Conservation (phyloP, 2,888 invertebrate genomes). For the Sipha maydis region DNA sequence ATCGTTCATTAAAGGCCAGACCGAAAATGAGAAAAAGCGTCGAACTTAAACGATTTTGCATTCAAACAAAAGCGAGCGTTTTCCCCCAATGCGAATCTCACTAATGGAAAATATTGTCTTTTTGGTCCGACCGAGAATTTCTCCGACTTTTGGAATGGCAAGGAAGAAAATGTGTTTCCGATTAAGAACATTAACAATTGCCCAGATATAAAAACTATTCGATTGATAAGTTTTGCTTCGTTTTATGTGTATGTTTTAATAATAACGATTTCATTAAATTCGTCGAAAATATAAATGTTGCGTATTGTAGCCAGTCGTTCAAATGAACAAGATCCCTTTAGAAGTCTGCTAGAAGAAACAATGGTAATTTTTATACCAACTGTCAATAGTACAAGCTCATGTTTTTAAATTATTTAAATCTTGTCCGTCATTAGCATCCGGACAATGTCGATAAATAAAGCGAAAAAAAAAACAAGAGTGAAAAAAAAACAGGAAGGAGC, state of each 20-base stretch:
- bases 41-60: slow-evolving; percentile 61
- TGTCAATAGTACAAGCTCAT: slow-evolving; percentile 52
- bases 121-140: slow-evolving; percentile 1
- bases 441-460: slow-evolving; percentile 54
- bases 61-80: slow-evolving; percentile 57
- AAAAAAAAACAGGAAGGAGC: background rate
- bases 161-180: slow-evolving; percentile 30
- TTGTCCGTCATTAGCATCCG: slow-evolving; percentile 47
- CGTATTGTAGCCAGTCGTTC: background rate
- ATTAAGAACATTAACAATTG: slow-evolving; percentile 14
- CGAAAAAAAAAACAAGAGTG: background rate
- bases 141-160: background rate
- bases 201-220: background rate
- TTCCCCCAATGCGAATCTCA: slow-evolving; percentile 39
- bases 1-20: slow-evolving; percentile 62
- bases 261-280: slow-evolving; percentile 2
- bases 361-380: slow-evolving; percentile 34
- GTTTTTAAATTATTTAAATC: slow-evolving; percentile 60
- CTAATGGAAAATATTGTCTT: slow-evolving; percentile 62
- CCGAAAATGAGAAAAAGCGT: slow-evolving; percentile 62
- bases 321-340: background rate
- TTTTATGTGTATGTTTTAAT: background rate
- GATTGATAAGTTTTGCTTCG: background rate
- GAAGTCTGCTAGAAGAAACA: background rate
- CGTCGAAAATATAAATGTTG: background rate